Base-by-base conservation (phyloP, 2,113 vertebrate genomes). In the Lycaon pictus region DNA sequence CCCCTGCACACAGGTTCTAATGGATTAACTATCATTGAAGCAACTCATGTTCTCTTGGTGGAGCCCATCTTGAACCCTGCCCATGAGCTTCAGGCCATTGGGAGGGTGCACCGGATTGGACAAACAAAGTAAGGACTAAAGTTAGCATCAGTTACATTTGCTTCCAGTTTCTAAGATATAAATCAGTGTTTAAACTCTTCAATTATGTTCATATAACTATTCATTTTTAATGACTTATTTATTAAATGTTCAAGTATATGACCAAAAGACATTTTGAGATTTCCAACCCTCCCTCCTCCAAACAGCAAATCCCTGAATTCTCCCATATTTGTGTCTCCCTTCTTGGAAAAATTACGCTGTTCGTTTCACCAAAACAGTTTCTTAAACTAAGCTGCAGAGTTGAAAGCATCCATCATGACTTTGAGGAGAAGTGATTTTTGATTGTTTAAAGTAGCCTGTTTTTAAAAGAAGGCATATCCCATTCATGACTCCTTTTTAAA, bases 1-100 rank as follows among this genome's bases (percentile, higher is more conserved):
- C 99, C 99, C 53, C 99, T 99, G 93, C 99, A 99, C 98, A 99
- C 99, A 12, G 99, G 99, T 93, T 99, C 99, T 96, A 99, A 99
- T 79, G 99, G 99, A 65, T 98, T 99, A 65, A 99, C 99, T 97
- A 99, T 99, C 98, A 99, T 99, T 0, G 99, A 99, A 98, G 99
- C 99, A 5, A 99, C 99, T 32, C 99, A 99, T 0, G 99, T 99
- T 83, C 98, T 99, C 85, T 98, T 99, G 79, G 99, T 99, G 65
- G 99, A 99, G 97, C 99, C 99, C 23, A 99, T 99, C 96, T 98
- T 99, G 93, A 99, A 99, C 98, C 99, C 99, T 0, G 99, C 99
- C 89, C 99, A 99, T 62, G 99, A 99, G 98, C 99, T 99, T 9
- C 99, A 99, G 98, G 99, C 99, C 90, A 99, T 99, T 65, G 99